Percentiles rank a stretch among this genome's conserved stretches.
These are phyloP conservation scores for Drosophila rhopaloa DNA, from an alignment of 1,140 invertebrate genomes.

Conservation along the genomic window DNA sequence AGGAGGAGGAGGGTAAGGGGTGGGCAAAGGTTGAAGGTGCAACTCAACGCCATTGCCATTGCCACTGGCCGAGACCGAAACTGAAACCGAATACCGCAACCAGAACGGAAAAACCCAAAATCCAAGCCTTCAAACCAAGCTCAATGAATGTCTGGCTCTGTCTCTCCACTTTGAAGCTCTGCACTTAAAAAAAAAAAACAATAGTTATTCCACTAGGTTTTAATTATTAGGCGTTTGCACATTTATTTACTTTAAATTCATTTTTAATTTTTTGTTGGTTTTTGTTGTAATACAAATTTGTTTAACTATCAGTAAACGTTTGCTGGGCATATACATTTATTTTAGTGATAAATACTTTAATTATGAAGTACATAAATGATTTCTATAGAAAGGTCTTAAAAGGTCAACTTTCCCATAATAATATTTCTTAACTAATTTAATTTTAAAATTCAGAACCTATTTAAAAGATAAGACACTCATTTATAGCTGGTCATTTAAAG, in stretches of 20 bases:
- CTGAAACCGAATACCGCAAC: slow-evolving; percentile 35
- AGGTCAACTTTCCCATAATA: too few species aligned
- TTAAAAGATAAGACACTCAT: too few species aligned
- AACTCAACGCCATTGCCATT: slow-evolving; percentile 22
- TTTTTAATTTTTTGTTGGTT: not conserved
- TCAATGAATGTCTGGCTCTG: slow-evolving; percentile 35
- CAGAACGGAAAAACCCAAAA: slow-evolving; percentile 39
- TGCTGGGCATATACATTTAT: too few species aligned
- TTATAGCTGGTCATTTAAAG: too few species aligned
- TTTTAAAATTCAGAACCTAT: too few species aligned
- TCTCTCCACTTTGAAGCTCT: slow-evolving; percentile 8
- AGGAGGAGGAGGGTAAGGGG: slow-evolving; percentile 2
- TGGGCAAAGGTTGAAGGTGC: slow-evolving; percentile 35
- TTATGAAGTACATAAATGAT: too few species aligned
- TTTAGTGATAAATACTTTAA: too few species aligned
- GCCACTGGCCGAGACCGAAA: slow-evolving; percentile 18
- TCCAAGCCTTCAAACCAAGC: slow-evolving; percentile 26
- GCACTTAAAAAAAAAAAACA: slow-evolving; percentile 1
- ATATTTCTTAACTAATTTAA: too few species aligned
- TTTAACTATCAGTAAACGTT: too few species aligned
- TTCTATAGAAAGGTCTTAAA: too few species aligned
- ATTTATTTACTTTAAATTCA: not conserved
- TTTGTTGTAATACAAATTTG: not conserved
- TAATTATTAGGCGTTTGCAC: too few species aligned
- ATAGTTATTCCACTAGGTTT: not conserved